These are phyloP conservation scores for Paramuricea clavata DNA, from an alignment of 92 coral and sea anemone genomes.

Conservation along the genomic window DNA sequence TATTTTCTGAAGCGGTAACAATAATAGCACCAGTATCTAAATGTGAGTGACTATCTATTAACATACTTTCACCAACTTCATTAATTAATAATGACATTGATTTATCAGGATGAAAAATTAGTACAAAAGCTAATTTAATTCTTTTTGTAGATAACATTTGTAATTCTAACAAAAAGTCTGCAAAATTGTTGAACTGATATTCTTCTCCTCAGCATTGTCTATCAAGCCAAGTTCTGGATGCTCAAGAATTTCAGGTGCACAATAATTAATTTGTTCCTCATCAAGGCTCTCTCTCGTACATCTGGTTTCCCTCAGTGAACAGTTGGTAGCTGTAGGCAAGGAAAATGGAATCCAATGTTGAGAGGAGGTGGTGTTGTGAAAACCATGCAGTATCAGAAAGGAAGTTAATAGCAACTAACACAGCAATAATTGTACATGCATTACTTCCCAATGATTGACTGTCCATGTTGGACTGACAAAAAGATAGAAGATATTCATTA, in stretches of 20 bases:
- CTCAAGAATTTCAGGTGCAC: slow-evolving; percentile 61
- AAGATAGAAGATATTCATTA: background rate
- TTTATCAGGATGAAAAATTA: slow-evolving; percentile 59
- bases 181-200: slow-evolving; percentile 53
- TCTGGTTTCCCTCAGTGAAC: slow-evolving; percentile 47
- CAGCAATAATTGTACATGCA: slow-evolving; percentile 59
- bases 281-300: slow-evolving; percentile 46
- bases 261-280: slow-evolving; percentile 46
- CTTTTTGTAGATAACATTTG: background rate
- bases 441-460: slow-evolving; percentile 42
- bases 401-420: slow-evolving; percentile 57
- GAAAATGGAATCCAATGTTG: no score
- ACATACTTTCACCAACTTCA: slow-evolving; percentile 13
- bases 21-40: slow-evolving; percentile 46
- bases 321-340: slow-evolving; percentile 14
- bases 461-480: slow-evolving; percentile 36
- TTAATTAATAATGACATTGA: slow-evolving; percentile 46
- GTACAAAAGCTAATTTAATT: slow-evolving; percentile 55
- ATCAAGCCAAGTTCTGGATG: slow-evolving; percentile 57
- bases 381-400: slow-evolving; percentile 32
- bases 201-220: slow-evolving; percentile 53
- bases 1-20: slow-evolving; percentile 32
- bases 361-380: slow-evolving; percentile 1
- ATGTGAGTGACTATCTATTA: slow-evolving; percentile 63
- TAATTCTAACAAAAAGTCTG: slow-evolving; percentile 33